Evolutionary conservation across 2,113 vertebrate species (phyloP).

Genomic region (Xerus inauris): DNA sequence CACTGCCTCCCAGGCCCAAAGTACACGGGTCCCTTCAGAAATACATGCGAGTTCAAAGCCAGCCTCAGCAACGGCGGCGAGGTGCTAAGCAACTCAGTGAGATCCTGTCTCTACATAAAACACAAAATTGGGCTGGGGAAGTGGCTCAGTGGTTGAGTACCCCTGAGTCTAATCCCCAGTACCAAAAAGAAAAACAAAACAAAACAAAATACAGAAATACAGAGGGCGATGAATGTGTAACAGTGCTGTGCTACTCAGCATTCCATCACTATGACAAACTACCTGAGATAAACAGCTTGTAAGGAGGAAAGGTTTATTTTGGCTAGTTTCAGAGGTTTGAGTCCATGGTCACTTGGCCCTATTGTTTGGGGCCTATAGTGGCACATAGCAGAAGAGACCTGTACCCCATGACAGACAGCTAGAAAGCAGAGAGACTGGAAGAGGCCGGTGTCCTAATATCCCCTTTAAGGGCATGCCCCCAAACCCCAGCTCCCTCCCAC

Average conservation of each 20-base stretch:
- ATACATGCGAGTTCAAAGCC: no score
- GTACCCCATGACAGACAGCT: not conserved
- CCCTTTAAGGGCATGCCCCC: not conserved
- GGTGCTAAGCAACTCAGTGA: no score
- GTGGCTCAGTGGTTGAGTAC: no score
- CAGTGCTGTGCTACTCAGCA: not conserved
- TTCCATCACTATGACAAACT: not conserved
- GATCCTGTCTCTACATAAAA: no score
- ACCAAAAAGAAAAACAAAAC: no score
- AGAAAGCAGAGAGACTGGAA: not conserved
- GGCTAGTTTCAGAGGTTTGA: not conserved
- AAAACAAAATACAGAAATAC: no score
- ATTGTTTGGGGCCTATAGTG: not conserved
- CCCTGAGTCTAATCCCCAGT: no score
- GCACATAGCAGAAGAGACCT: not conserved
- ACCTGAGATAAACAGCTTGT: not conserved
- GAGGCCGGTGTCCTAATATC: not conserved
- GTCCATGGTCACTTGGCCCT: not conserved
- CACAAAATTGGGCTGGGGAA: no score
- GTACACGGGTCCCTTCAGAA: not conserved
- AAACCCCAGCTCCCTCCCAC: not conserved
- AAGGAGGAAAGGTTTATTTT: not conserved
- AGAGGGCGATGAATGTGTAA: not conserved
- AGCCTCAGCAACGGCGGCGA: no score
- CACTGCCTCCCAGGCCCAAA: not conserved